phyloP scores from a whole-genome alignment of 2,113 vertebrate species.

The Marcusenius ussheri region DNA sequence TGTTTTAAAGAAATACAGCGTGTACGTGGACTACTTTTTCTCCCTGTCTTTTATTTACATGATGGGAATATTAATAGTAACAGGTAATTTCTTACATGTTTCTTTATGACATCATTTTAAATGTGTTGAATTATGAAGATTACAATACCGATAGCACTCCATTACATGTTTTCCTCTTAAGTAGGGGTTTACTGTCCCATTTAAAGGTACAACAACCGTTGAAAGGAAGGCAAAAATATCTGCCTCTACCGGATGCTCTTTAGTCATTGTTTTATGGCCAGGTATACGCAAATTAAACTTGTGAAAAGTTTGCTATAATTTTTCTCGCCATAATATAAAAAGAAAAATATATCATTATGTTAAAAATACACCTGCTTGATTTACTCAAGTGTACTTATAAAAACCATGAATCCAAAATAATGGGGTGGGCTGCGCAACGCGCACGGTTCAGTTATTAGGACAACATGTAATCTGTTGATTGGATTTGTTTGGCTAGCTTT shows the following conservation, averaged over 20 bases:
- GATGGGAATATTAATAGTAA: neutral
- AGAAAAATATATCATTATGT: neutral
- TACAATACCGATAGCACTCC: neutral
- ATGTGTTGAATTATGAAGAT: neutral
- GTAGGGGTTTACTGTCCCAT: neutral
- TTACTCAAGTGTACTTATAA: neutral
- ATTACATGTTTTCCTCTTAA: neutral
- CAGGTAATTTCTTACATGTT: neutral
- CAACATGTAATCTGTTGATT: conserved; percentile 39
- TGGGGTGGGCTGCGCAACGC: neutral
- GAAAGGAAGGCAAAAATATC: neutral
- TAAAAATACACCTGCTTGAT: neutral
- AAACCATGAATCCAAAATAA: neutral
- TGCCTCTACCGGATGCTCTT: neutral
- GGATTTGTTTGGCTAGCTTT: conserved; percentile 42
- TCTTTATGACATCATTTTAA: neutral
- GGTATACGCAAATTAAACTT: neutral
- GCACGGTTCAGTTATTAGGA: conserved; percentile 36
- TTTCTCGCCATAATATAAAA: neutral
- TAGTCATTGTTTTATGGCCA: neutral
- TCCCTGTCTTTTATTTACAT: neutral
- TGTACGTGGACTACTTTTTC: neutral
- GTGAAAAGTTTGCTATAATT: neutral
- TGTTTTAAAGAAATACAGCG: neutral
- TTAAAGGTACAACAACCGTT: neutral